Conservation (phyloP, 2,888 invertebrate species). For the Nyleta sp. region DNA sequence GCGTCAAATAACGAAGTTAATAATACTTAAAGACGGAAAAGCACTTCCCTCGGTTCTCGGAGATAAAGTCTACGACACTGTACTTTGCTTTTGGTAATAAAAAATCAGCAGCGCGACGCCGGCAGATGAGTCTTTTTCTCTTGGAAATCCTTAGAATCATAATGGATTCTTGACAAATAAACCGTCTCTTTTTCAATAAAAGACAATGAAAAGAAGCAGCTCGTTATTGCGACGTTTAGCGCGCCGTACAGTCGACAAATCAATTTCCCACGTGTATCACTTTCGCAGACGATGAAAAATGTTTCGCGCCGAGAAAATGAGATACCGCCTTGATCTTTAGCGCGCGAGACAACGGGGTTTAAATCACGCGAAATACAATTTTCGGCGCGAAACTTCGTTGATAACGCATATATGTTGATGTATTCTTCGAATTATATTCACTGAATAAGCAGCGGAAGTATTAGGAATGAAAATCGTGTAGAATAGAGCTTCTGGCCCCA, state of each 20-base stretch:
- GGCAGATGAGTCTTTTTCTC: constrained; percentile 6
- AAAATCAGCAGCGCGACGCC: constrained; percentile 13
- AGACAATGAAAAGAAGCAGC: constrained; percentile 1
- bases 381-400: background rate
- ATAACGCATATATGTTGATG: background rate
- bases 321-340: constrained; percentile 5
- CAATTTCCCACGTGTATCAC: constrained; percentile 10
- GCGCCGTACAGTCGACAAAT: constrained; percentile 2
- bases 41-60: constrained; percentile 1
- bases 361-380: constrained; percentile 5
- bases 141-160: constrained; percentile 10
- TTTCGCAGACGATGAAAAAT: constrained; percentile 16
- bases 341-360: background rate
- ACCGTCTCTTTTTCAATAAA: constrained; percentile 1
- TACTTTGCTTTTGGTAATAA: constrained; percentile 23
- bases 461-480: too few relatives aligned
- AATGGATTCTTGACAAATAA: constrained; percentile 30
- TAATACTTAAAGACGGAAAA: constrained; percentile 27
- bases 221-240: constrained; percentile 19
- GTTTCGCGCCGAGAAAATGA: constrained; percentile 14
- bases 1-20: constrained; percentile 41
- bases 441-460: too few relatives aligned
- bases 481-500: too few relatives aligned
- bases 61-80: constrained; percentile 18
- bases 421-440: background rate